Base-by-base conservation (phyloP, 2,888 invertebrate genomes). In the Anorthoa munda region DNA sequence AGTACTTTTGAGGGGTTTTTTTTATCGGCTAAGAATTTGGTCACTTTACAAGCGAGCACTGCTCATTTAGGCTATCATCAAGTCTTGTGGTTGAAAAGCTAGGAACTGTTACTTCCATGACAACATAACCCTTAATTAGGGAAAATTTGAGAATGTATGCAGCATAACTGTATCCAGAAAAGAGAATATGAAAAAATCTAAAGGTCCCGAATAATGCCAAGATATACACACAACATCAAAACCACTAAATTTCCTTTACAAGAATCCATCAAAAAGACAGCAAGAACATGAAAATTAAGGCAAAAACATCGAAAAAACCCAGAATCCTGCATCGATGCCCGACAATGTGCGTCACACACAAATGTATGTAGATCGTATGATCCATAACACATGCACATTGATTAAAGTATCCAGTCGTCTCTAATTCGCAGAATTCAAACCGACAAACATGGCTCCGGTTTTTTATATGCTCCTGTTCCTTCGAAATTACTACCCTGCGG, bases 341-440 rank as follows among this genome's bases (percentile, higher is more conserved):
- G 58, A 31, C 50, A 65, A n/a, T 23, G 60, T 72, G 77, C 72
- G 65, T 48, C 76, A 73, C 45, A 63, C 58, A 63, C 59, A 65
- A 65, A 68, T 53, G 31, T 55, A 61, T 53, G 58, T 46, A 23
- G 26, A 23, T n/a, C 55, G 59, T 61, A 61, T 73, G 69, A 39
- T 67, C 73, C 65, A 45, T 60, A 69, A 74, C 61, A 66, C 60
- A 76, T 83, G 74, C 79, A 72, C 84, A 81, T 70, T 83, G 79
- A 83, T 83, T 81, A 81, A 70, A 79, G 53, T 26, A 58, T 58
- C 51, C 77, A 60, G 72, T 53, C 48, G 75, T 48, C 55, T 73
- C 63, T 75, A 75, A 79, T 86, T 86, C 86, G 48, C 69, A 39
- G 85, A 84, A 86, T 66, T 67, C 61, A 61, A 75, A 66, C 81